Percentiles rank a stretch among this genome's conserved stretches.
Conservation (phyloP, 2,113 vertebrate genomes). For the Elephas maximus region DNA sequence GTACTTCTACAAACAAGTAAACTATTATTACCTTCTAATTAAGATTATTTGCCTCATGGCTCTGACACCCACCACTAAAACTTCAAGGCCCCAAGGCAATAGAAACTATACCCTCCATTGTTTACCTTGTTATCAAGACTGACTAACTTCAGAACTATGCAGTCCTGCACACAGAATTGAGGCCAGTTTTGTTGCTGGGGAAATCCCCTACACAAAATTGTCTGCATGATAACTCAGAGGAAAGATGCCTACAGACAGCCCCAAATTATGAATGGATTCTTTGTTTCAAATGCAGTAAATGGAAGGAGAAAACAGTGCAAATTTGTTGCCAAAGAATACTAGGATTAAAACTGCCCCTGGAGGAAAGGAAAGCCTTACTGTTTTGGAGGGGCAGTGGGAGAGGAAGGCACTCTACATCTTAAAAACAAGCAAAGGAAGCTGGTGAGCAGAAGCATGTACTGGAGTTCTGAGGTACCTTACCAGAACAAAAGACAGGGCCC, state of each 20-base stretch:
- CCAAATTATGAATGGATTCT: neutral
- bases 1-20: slow-evolving; percentile 49
- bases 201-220: neutral
- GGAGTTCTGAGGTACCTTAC: neutral
- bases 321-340: neutral
- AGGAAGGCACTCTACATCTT: neutral
- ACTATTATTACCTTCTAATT: slow-evolving; percentile 36
- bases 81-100: neutral
- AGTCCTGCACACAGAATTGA: neutral
- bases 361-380: neutral
- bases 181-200: neutral
- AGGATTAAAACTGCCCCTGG: neutral
- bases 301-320: neutral
- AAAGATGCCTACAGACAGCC: neutral
- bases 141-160: neutral
- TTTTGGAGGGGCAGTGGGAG: neutral
- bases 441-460: neutral
- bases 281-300: neutral
- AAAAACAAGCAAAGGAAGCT: slow-evolving; percentile 21
- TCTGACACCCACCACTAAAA: neutral
- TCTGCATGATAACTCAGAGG: neutral
- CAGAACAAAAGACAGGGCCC: neutral
- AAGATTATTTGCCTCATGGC: slow-evolving; percentile 27
- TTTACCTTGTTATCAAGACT: neutral
- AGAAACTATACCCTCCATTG: neutral